Base-by-base conservation (phyloP, 2,888 invertebrate species). In the Dione juno region DNA sequence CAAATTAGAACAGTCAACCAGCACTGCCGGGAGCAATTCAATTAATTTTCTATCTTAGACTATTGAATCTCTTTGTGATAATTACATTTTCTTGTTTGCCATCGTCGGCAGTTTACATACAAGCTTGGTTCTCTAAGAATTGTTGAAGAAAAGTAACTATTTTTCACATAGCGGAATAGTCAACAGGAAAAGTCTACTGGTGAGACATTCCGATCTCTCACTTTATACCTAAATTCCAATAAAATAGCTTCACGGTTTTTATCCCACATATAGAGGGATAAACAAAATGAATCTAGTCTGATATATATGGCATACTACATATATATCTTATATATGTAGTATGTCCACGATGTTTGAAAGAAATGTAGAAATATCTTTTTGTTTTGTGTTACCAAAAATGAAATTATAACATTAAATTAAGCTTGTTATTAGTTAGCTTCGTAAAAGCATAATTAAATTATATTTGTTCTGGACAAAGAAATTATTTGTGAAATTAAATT, bases 1-100 rank as follows among this genome's bases (percentile, higher is more conserved):
- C 41, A 70, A 58, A 66, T 70, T 59, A 70, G 14, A 43, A 59
- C 66, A 52, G 66, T 70, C 66, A 64, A 72, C 70, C 37, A 52
- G 64, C 67, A 65, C 40, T 59, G 64, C 53, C 64, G 52, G 35
- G 50, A 67, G 66, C 63, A 70, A 72, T 66, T 66, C 54, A 57
- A 67, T 72, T 72, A 72, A 69, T 64, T 72, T 65, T 57, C 58
- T 64, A 67, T 69, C 54, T 72, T 40, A 69, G 37, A 61, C 52
- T 43, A 66, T 69, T 72, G 50, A 58, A 69, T 72, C 54, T 48
- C 66, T 16, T 40, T 61, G 66, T 61, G 40, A 68, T 73, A 53
- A 68, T 48, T 41, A 66, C 70, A 45, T 68, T 68, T 66, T 54
- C 35, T 13, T 28, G 58, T 35, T 40, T 43, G 45, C 53, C n/a